phyloP scores from a whole-genome alignment of 2,888 invertebrate species.

The Athalia rosae region DNA sequence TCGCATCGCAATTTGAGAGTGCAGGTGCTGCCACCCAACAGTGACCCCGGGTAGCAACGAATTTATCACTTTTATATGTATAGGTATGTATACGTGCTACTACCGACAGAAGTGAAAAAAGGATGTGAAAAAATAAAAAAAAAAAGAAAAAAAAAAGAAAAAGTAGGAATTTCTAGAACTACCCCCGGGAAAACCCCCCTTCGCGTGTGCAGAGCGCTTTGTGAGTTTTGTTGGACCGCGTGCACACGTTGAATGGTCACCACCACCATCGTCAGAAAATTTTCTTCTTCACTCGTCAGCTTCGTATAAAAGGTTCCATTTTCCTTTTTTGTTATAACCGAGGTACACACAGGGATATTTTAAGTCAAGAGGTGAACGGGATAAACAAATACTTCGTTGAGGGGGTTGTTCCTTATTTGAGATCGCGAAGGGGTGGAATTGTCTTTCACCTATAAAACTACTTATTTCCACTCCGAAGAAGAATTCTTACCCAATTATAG shows the following conservation, averaged over 20 bases:
- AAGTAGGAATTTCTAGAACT: conserved; percentile 7
- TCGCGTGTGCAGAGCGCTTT: conserved; percentile 6
- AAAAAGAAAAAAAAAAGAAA: conserved; percentile 49
- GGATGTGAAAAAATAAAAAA: conserved; percentile 29
- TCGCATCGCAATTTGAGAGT: conserved; percentile 60
- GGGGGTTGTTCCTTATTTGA: no score
- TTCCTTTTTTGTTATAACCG: no score
- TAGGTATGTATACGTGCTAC: neutral
- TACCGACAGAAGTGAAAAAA: conserved; percentile 38
- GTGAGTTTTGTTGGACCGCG: conserved; percentile 45
- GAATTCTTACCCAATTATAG: no score
- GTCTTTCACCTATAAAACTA: no score
- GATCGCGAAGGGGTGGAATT: no score
- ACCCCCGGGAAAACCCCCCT: conserved; percentile 25
- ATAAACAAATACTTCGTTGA: conserved; percentile 22
- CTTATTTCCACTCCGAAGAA: no score
- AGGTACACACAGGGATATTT: no score
- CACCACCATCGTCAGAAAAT: conserved; percentile 42
- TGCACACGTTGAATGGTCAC: conserved; percentile 55
- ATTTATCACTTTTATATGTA: conserved; percentile 26
- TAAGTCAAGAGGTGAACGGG: conserved; percentile 43
- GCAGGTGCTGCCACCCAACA: conserved; percentile 66
- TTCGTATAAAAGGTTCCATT: no score
- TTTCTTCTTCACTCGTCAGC: no score
- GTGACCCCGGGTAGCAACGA: conserved; percentile 63